Evolutionary conservation across 2,113 vertebrate species (phyloP).

Genomic region (Illadopsis cleaveri): DNA sequence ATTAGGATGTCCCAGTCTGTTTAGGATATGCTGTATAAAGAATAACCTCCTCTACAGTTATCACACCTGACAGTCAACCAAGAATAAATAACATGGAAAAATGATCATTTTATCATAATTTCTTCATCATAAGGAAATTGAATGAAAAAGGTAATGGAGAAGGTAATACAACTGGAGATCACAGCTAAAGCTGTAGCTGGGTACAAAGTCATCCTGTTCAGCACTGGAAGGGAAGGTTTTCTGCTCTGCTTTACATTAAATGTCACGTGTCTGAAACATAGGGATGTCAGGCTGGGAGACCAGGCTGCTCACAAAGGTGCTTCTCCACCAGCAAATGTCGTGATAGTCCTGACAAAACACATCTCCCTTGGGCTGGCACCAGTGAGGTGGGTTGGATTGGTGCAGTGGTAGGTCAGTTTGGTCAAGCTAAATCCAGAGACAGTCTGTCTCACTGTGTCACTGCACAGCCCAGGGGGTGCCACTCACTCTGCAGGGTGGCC

Average conservation of each 20-base stretch:
- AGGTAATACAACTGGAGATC: not conserved
- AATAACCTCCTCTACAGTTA: not conserved
- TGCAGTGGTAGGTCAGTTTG: not conserved
- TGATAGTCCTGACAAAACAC: not conserved
- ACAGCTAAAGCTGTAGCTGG: not conserved
- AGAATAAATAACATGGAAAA: not conserved
- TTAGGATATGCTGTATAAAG: not conserved
- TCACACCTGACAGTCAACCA: not conserved
- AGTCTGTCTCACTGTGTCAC: not conserved
- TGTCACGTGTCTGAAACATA: not conserved
- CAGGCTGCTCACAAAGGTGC: not conserved
- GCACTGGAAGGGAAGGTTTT: not conserved
- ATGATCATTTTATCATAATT: not conserved
- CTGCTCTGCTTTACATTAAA: not conserved
- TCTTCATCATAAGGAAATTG: not conserved
- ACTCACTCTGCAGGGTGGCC: accelerated
- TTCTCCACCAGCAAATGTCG: not conserved
- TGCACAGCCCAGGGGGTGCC: not conserved
- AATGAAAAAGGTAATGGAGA: not conserved
- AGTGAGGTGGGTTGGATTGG: not conserved
- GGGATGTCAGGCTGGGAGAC: not conserved
- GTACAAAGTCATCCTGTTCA: not conserved
- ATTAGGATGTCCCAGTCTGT: not conserved
- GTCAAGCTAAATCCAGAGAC: not conserved
- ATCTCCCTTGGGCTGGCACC: not conserved